A percentile compares a stretch with the other conserved stretches of the same genome.
Evolutionary conservation across 2,888 invertebrate species (phyloP).

Genomic region (Camptogramma bilineatum): DNA sequence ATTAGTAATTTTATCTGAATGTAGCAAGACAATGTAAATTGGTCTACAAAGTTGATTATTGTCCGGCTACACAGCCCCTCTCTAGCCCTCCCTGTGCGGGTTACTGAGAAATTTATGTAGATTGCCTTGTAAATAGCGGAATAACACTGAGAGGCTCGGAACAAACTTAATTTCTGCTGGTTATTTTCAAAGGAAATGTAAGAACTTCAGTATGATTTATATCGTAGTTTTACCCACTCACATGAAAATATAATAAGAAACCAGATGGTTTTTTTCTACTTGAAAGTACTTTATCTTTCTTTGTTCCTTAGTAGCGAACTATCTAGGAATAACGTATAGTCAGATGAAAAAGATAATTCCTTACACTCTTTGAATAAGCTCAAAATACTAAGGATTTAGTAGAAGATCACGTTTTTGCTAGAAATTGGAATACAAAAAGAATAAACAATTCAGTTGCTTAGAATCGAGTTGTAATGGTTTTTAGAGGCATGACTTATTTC

Average conservation of each 20-base stretch:
- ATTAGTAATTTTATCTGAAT: no score
- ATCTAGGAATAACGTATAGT: not conserved
- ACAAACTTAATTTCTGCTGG: conserved; percentile 31
- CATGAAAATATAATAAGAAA: not conserved
- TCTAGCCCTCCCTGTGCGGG: conserved; percentile 17
- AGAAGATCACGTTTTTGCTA: no score
- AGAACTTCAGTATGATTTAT: conserved; percentile 16
- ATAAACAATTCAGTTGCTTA: no score
- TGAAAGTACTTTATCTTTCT: not conserved
- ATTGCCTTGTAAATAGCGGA: conserved; percentile 38
- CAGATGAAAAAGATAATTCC: no score
- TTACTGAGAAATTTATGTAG: conserved; percentile 38
- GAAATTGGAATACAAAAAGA: not conserved
- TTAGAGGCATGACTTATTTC: no score
- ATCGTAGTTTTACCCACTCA: conserved; percentile 1
- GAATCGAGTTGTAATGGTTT: no score
- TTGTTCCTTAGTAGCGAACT: not conserved
- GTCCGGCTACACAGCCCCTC: conserved; percentile 9
- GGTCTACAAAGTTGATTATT: no score
- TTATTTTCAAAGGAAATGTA: conserved; percentile 30
- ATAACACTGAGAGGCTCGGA: conserved; percentile 31
- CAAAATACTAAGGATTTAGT: no score
- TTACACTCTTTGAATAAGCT: no score
- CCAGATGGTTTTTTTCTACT: not conserved
- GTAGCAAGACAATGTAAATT: no score